These are phyloP conservation scores for Psylliodes chrysocephalus DNA, from an alignment of 2,888 invertebrate species.

Conservation along the genomic window DNA sequence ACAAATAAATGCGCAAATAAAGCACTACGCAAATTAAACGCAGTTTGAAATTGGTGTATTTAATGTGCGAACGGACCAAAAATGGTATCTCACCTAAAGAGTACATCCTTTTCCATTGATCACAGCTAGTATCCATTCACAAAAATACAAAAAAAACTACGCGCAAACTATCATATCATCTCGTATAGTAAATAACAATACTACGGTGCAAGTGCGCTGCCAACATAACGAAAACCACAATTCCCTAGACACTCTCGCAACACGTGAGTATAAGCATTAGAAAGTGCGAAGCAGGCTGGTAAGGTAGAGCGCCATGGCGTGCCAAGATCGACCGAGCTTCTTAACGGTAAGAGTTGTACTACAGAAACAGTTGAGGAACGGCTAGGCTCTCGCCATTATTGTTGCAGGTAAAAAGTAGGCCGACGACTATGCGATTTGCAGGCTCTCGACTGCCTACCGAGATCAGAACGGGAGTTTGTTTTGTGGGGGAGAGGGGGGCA, in stretches of 20 bases:
- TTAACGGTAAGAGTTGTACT: constrained; percentile 65
- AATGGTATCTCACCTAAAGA: constrained; percentile 59
- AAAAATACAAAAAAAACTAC: constrained; percentile 17
- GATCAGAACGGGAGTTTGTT: constrained; percentile 9
- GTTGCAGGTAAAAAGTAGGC: constrained; percentile 65
- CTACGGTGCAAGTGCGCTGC: constrained; percentile 9
- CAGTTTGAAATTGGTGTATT: no score
- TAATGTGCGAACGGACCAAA: no score
- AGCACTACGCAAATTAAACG: not conserved
- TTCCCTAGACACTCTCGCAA: constrained; percentile 20
- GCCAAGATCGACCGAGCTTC: constrained; percentile 53
- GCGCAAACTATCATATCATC: constrained; percentile 24
- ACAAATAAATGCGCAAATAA: constrained; percentile 17
- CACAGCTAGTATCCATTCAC: constrained; percentile 39
- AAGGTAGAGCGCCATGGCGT: constrained; percentile 35
- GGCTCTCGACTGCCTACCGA: constrained; percentile 30
- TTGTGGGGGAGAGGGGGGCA: constrained; percentile 23
- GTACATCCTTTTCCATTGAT: constrained; percentile 62
- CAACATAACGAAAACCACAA: constrained; percentile 24
- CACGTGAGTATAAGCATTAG: constrained; percentile 36
- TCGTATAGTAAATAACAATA: not conserved
- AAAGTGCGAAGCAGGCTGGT: constrained; percentile 39
- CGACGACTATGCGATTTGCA: constrained; percentile 61
- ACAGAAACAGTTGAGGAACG: constrained; percentile 61
- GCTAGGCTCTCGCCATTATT: constrained; percentile 51